Evolutionary conservation across 2,888 invertebrate species (phyloP), one percentile per base, ranked within the genome.

Genomic region (Acleris cristana): DNA sequence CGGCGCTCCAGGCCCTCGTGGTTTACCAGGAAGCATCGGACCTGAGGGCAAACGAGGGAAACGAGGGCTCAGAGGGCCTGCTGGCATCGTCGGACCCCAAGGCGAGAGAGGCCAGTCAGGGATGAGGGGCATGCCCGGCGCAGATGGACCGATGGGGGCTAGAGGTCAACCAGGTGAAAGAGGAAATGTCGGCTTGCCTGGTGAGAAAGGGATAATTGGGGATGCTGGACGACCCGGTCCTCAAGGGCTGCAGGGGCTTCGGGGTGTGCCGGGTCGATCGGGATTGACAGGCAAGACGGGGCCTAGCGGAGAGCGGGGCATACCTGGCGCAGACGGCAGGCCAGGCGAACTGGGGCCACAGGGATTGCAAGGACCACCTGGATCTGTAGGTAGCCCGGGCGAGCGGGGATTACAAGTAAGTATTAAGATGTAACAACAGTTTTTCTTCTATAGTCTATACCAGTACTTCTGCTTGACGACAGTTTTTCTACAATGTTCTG

Each of bases 1-100:
- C 8, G 97, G 97, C 6, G 85, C 92, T 2, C 89, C 94, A 1
- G 97, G 97, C 1, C 96, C 96, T 3, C 93, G 97, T 72, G 97
- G 97, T 23, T 78, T 96, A 12, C 96, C 96, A 1, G 97, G 97
- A 2, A 90, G 94, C 5, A 84, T 94, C 6, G 97, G 97, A 0
- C 94, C 95, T 1, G 96, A 97, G 80, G 97, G 96, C 4, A 97
- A 97, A 90, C 94, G 97, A 68, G 97, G 97, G 0, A 97, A 96
- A 81, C 90, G 96, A 70, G 97, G 97, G 1, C 94, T 95, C 76
- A 91, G 96, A 70, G 97, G 97, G n/a, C 95, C 96, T 0, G 94
- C 95, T 10, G 97, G 97, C 0, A 93, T 94, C 60, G 78, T 94
- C n/a, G 96, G 96, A 3, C 95, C 96, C 18, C 90, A 94, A 75